phyloP scores from a whole-genome alignment of 2,888 invertebrate species.

The Andrena praecox region DNA sequence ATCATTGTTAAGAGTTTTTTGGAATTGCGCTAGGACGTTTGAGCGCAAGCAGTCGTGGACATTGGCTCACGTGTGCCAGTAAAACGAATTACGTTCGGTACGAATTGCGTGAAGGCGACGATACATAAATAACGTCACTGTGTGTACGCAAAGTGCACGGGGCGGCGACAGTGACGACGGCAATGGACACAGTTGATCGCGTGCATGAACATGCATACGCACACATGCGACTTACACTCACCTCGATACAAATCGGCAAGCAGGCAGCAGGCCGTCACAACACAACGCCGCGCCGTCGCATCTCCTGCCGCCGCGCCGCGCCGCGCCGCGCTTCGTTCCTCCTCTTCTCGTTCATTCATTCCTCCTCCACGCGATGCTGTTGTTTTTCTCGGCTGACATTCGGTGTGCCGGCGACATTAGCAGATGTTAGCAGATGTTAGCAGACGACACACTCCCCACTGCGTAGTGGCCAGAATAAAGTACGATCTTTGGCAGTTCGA shows the following conservation, averaged over 20 bases:
- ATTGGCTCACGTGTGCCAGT: constrained; percentile 28
- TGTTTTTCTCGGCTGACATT: constrained; percentile 45
- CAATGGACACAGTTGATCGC: constrained; percentile 41
- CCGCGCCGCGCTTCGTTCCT: constrained; percentile 22
- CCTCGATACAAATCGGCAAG: constrained; percentile 69
- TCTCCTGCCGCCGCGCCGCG: constrained; percentile 53
- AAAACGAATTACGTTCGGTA: constrained; percentile 41
- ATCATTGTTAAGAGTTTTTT: too few species aligned
- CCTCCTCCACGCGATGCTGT: constrained; percentile 43
- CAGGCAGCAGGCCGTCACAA: constrained; percentile 70
- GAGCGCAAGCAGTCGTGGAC: not conserved
- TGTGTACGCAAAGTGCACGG: constrained; percentile 52
- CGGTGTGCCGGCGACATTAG: constrained; percentile 39
- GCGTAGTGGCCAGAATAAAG: not conserved
- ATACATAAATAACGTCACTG: constrained; percentile 52
- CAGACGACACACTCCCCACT: not conserved
- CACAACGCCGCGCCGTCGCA: constrained; percentile 67
- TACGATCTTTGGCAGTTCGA: constrained; percentile 1
- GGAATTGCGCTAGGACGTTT: too few species aligned
- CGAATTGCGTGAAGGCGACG: constrained; percentile 51
- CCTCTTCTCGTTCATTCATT: constrained; percentile 69
- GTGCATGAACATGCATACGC: constrained; percentile 21
- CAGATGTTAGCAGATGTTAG: constrained; percentile 48
- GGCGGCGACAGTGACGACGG: constrained; percentile 25
- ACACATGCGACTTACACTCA: constrained; percentile 50